These are phyloP conservation scores for Drosophila tani DNA, from an alignment of 1,140 invertebrate species.

Conservation along the genomic window DNA sequence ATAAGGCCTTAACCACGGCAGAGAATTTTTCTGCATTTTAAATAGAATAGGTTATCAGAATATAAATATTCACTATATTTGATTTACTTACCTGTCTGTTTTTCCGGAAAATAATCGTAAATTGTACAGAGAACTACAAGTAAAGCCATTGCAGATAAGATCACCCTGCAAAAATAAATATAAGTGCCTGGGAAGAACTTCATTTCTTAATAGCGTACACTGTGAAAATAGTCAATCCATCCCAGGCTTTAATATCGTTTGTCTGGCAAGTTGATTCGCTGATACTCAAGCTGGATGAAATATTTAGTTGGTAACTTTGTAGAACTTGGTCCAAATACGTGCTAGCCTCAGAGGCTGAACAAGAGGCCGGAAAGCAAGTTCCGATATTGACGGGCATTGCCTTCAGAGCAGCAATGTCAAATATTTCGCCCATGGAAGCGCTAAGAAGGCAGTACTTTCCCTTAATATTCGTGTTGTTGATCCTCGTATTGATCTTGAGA, in stretches of 20 bases:
- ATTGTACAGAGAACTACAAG: slow-evolving; percentile 21
- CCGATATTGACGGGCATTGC: not conserved
- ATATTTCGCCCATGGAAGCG: not conserved
- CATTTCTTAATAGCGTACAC: slow-evolving; percentile 22
- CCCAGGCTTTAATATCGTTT: slow-evolving; percentile 1
- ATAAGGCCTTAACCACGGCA: slow-evolving; percentile 38
- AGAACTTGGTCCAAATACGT: not conserved
- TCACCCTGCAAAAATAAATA: slow-evolving; percentile 10
- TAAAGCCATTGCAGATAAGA: slow-evolving; percentile 21
- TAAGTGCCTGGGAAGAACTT: not conserved
- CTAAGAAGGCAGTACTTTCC: slow-evolving; percentile 46
- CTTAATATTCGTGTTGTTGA: not conserved
- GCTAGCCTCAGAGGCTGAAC: not conserved
- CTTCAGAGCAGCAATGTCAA: not conserved
- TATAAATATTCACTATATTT: not conserved
- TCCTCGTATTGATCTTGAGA: slow-evolving; percentile 13
- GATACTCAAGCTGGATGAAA: not conserved
- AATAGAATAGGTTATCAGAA: too few relatives aligned
- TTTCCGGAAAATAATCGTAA: slow-evolving; percentile 38
- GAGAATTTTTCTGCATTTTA: slow-evolving; percentile 15
- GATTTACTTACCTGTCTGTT: slow-evolving; percentile 30
- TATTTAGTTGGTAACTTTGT: not conserved
- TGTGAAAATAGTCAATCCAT: slow-evolving; percentile 40
- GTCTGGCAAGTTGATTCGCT: slow-evolving; percentile 16
- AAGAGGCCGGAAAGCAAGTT: slow-evolving; percentile 22